Evolutionary conservation across 2,888 invertebrate genomes (phyloP), one percentile per base, ranked within the genome.

Genomic region (Seira musarum): DNA sequence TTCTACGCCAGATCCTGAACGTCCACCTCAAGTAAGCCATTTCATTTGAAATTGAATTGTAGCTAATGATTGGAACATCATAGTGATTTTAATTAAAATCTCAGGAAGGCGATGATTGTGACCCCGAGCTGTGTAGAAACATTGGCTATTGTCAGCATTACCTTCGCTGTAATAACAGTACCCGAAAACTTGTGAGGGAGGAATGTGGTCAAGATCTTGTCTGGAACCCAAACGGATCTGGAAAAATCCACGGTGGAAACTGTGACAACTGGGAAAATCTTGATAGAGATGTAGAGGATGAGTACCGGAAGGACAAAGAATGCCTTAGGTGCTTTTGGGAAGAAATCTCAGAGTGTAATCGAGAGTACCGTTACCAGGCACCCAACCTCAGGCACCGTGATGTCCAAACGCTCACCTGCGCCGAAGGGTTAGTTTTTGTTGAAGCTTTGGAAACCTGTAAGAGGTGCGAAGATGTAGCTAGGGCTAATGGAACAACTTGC

Each of bases 261-360:
- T 68, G 68, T n/a, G 75, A 68, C 35, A 3, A 5, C 17, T 60
- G 57, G 57, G 67, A 67, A 30, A 73, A 73, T n/a, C n/a, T 73
- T 46, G 19, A 15, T 5, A 24, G 22, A 5, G 65, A 73, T 1
- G 30, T 65, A 0, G 25, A 25, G 30, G n/a, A n/a, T 1, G 2
- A 6, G 5, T 73, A 73, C 65, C 64, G 65, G 25, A 15, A 17
- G 1, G 67, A 74, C 17, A 10, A 2, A 8, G 22, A 57, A 1
- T 66, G 74, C 25, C 71, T 72, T 35, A 67, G n/a, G n/a, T 74
- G 74, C 24, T 74, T 67, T 67, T 74, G 74, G 74, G 22, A 22
- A 22, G n/a, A 30, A 8, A 15, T n/a, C 5, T 66, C 60, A 8
- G 74, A 74, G 1, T 74, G 74, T 46, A 19, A 57, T 1, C 15